Percentiles rank a stretch among this genome's conserved stretches.
Evolutionary conservation across 2,888 invertebrate species (phyloP).

Genomic region (Pristionchus fissidentatus): DNA sequence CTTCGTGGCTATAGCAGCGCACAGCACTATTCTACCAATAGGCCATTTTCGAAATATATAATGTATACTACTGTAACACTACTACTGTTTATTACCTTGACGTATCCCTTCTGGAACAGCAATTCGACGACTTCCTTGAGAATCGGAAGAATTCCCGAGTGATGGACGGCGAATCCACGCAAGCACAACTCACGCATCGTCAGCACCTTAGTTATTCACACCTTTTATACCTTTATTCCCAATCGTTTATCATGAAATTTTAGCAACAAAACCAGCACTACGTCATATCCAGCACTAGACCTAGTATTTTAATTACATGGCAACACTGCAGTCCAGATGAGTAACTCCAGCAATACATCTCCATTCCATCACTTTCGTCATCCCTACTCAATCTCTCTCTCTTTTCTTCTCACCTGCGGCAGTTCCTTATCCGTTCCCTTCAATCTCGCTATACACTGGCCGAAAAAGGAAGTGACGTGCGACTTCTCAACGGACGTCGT

Average conservation of each 20-base stretch:
- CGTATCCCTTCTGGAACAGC: constrained; percentile 91
- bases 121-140: constrained; percentile 99
- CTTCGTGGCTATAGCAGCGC: too few relatives aligned
- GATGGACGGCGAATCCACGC: constrained; percentile 94
- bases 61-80: background rate
- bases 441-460: constrained; percentile 85
- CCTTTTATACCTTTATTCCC: background rate
- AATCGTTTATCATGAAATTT: too few relatives aligned
- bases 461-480: constrained; percentile 88
- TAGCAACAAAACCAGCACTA: too few relatives aligned
- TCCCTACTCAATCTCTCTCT: too few relatives aligned
- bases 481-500: constrained; percentile 87
- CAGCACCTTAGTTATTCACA: constrained; percentile 78
- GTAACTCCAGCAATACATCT: background rate
- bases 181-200: constrained; percentile 81
- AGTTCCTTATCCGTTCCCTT: constrained; percentile 89
- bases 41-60: too few relatives aligned
- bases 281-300: too few relatives aligned
- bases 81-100: constrained; percentile 85
- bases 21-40: too few relatives aligned
- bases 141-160: constrained; percentile 96
- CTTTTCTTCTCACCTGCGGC: constrained; percentile 84
- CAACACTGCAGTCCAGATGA: too few relatives aligned
- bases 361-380: too few relatives aligned
- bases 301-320: too few relatives aligned